Evolutionary conservation across 2,113 vertebrate species (phyloP).

Genomic region (Erinaceus europaeus): DNA sequence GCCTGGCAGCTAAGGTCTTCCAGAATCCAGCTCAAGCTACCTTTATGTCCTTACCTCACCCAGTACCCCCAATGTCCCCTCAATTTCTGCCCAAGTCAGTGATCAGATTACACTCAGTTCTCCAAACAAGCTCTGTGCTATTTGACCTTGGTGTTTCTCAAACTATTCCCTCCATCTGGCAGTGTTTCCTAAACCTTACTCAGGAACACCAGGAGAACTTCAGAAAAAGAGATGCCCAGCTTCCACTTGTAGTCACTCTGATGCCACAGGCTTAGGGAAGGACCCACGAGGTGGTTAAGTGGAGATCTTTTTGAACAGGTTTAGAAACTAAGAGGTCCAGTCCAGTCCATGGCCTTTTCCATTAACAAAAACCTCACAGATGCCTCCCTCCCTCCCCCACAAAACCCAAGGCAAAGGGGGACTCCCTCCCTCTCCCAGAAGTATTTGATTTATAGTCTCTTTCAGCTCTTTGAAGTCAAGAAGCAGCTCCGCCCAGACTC

Average conservation of each 20-base stretch:
- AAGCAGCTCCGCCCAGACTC: background rate
- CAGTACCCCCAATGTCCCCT: background rate
- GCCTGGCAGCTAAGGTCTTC: background rate
- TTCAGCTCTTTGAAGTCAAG: background rate
- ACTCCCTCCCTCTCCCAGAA: background rate
- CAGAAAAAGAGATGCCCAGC: background rate
- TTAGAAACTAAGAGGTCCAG: conserved; percentile 16
- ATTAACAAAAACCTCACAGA: background rate
- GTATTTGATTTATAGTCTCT: background rate
- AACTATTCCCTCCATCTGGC: background rate
- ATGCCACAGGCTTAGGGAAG: background rate
- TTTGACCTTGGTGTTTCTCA: background rate
- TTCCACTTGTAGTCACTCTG: background rate
- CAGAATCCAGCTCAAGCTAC: background rate
- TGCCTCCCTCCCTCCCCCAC: background rate
- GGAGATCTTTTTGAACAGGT: background rate
- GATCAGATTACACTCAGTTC: background rate
- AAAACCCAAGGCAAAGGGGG: background rate
- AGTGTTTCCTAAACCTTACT: background rate
- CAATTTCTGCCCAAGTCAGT: conserved; percentile 10
- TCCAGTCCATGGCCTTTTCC: background rate
- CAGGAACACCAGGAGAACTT: background rate
- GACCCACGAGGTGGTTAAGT: background rate
- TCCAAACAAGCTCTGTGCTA: background rate
- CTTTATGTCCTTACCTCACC: background rate